Percentiles rank a stretch among this genome's conserved stretches.
These are phyloP conservation scores for Oxystoma pomonae DNA, from an alignment of 2,888 invertebrate species.

Conservation along the genomic window DNA sequence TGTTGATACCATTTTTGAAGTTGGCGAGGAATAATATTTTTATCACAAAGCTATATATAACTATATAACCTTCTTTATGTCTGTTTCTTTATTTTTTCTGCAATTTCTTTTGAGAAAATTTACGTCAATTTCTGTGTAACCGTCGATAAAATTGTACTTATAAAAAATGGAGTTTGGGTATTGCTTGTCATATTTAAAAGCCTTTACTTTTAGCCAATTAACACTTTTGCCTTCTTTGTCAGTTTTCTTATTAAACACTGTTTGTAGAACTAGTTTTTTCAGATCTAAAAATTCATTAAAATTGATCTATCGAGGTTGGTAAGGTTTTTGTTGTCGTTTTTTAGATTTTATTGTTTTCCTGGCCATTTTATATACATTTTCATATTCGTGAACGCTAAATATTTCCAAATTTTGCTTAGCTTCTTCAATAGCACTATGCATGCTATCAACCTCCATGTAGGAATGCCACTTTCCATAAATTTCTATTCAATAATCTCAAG, in stretches of 20 bases:
- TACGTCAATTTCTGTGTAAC: too few species aligned
- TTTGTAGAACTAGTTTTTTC: constrained; percentile 3
- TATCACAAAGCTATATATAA: background rate
- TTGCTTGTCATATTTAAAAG: background rate
- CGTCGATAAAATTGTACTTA: background rate
- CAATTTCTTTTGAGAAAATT: too few species aligned
- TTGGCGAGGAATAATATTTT: background rate
- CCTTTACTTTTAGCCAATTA: constrained; percentile 13
- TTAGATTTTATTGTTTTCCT: background rate
- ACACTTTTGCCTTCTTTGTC: constrained; percentile 6
- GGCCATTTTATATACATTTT: constrained; percentile 19
- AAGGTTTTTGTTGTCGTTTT: background rate
- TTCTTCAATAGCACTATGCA: constrained; percentile 13
- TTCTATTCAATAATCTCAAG: constrained; percentile 10
- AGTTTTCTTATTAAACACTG: constrained; percentile 8
- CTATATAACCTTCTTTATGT: too few species aligned
- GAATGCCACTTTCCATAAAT: constrained; percentile 15
- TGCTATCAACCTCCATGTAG: constrained; percentile 13
- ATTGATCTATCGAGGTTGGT: constrained; percentile 7
- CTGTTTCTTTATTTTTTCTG: too few species aligned
- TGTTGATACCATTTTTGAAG: background rate
- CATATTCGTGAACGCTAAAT: constrained; percentile 16
- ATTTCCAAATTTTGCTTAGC: constrained; percentile 15
- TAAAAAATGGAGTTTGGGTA: background rate
- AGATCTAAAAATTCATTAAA: constrained; percentile 9